Base-by-base conservation (phyloP, 1,140 invertebrate genomes). In the Cydia pomonella region DNA sequence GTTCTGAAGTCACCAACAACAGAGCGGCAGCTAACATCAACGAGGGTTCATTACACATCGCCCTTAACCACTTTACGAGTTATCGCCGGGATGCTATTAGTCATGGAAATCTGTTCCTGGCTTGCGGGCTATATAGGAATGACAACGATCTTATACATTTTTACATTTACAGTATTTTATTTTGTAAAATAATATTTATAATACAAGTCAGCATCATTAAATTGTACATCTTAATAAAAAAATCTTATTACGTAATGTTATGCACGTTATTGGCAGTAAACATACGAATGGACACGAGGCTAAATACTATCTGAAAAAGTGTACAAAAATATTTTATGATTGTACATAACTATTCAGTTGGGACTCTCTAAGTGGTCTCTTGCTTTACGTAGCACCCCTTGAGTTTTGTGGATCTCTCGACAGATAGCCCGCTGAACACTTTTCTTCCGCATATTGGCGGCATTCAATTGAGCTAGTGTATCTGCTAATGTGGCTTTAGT, bases 321-420 rank as follows among this genome's bases (percentile, higher is more conserved):
- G 50, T 53, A n/a, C n/a, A 53, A 53, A 53, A 53, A 53, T 53
- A 53, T 53, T 53, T 53, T 9, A 18, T n/a, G n/a, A 21, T 25
- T 63, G 9, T 13, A 63, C 62, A 16, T 38, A 66, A 23, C 27
- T 29, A 27, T 6, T 66, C 16, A 84, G 74, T 84, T 83, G 80
- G 83, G 85, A 79, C 80, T 81, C 85, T 90, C 85, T 73, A 92
- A 80, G 29, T 89, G 87, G 80, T 84, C 87, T 13, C 91, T 82
- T 1, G 94, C 95, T 84, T 95, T 93, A 18, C 94, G 92, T n/a
- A 95, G 84, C 23, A 95, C 94, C 73, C 94, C 93, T 73, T 95
- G 94, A 16, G 95, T 95, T 84, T 95, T 95, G 78, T 95, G 94
- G 66, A 95, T 94, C 85, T 95, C 94, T 59, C 94, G 92, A 82